These are phyloP conservation scores for Ephestia elutella DNA, from an alignment of 1,140 invertebrate species.

Conservation along the genomic window DNA sequence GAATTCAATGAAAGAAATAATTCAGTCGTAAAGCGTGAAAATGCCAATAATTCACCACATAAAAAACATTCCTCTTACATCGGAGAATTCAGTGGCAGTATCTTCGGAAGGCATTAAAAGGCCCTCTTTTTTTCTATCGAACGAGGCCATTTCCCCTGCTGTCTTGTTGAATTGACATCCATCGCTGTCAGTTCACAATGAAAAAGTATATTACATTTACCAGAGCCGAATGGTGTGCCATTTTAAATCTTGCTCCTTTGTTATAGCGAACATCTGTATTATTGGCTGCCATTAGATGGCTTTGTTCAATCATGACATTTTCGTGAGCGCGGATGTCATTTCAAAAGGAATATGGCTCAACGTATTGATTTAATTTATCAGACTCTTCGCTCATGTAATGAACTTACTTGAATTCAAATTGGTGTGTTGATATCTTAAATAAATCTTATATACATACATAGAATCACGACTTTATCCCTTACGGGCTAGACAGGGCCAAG, in stretches of 20 bases:
- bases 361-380: neutral
- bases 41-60: slow-evolving; percentile 20
- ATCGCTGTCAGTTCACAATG: slow-evolving; percentile 45
- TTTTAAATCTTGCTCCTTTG: slow-evolving; percentile 24
- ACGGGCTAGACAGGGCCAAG: too few species aligned
- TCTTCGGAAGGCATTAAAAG: slow-evolving; percentile 26
- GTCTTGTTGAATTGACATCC: slow-evolving; percentile 48
- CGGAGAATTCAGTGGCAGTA: neutral
- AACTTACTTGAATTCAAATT: neutral
- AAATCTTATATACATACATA: too few species aligned
- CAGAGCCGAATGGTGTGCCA: slow-evolving; percentile 2
- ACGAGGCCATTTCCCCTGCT: slow-evolving; percentile 35
- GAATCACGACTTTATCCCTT: too few species aligned
- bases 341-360: slow-evolving; percentile 3
- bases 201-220: slow-evolving; percentile 29
- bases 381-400: neutral
- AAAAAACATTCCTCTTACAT: slow-evolving; percentile 16
- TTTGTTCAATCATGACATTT: slow-evolving; percentile 7
- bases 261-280: slow-evolving; percentile 9
- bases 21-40: neutral
- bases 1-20: neutral
- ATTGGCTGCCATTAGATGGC: slow-evolving; percentile 1
- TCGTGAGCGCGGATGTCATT: neutral
- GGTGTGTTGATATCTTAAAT: neutral
- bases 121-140: slow-evolving; percentile 32